Base-by-base conservation (phyloP, 2,113 vertebrate genomes). In the Phalacrocorax carbo region DNA sequence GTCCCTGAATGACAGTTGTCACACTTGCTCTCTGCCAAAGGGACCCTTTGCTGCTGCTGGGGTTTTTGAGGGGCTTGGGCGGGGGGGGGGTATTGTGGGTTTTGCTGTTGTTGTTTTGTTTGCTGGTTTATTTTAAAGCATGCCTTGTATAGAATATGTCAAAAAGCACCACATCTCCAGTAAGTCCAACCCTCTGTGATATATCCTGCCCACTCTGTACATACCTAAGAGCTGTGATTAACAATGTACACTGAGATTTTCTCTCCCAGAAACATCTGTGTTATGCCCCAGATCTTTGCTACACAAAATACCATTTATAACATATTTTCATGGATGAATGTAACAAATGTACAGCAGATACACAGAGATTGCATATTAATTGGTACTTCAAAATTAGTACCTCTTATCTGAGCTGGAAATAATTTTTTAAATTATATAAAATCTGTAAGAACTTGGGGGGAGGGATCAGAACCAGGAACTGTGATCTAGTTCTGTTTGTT, bases 241-340 rank as follows among this genome's bases (percentile, higher is more conserved):
- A 91, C 57, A 79, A 61, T 8, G 26, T 85, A 60, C 49, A 26
- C 58, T 7, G 76, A 91, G 65, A 51, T 70, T 73, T 79, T 69
- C 46, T 66, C 68, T 70, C 88, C 30, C 70, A 51, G 71, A 86
- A 96, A 96, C 75, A 77, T 92, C 86, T 85, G 85, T 65, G 80
- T 79, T 94, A 54, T n/a, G 68, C 77, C 90, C 93, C 60, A 94
- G 32, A 88, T 92, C 66, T 86, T 64, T 81, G 32, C 55, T 51
- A 32, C 23, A 81, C 17, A 77, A 90, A 94, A 62, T 23, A 70
- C 26, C 82, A 66, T 54, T 88, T 77, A 48, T 44, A 94, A 54
- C 26, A 1, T 40, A 57, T 93, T 86, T 94, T 94, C 81, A 75
- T 44, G 64, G 79, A 64, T 86, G 38, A 95, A 90, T 78, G 48